Evolutionary conservation across 2,797 vertebrate species (phyloP), one percentile per base, ranked within the genome.

Genomic region (Pygocentrus nattereri): DNA sequence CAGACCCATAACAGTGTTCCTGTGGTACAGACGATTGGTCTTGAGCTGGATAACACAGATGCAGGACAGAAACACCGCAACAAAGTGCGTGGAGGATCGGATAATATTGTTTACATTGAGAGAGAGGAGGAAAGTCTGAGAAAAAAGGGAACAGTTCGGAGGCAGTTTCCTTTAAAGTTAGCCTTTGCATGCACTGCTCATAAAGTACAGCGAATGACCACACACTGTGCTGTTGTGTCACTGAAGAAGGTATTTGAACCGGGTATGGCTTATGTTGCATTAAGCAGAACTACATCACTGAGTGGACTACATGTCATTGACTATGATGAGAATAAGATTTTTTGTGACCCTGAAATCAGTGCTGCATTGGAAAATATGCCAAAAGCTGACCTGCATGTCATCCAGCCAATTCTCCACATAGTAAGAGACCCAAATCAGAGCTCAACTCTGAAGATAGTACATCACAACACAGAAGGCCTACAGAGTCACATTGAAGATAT

Each of bases 401-500:
- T 47, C 1, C 38, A 44, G 34, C 15, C 38, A 30, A 54, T 74
- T 74, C 15, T 74, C 2, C 59, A 62, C 59, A 54, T 18, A 25
- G 34, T 34, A 27, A 8, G 27, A 27, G 6, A 21, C 11, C 19
- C 21, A 58, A 58, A n/a, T 2, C 4, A 58, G 54, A 58, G 54
- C 6, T 2, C 8, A 58, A 18, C 18, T 58, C 27, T 81, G 18
- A 54, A 64, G 4, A 31, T 59, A 12, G 44, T 81, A 4, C 78
- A 85, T 31, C 73, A 85, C 47, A 82, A 84, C 15, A 50, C 79
- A 21, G 25, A 74, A 21, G 54, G 59, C 5, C 23, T 19, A 25
- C 27, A 49, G 6, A 34, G 68, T 21, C 82, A 87, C 38, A 61
- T 79, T 0, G 56, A 49, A 34, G 83, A 86, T 68, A 56, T 87